Conservation (phyloP, 2,113 vertebrate species). For the Axis porcinus region DNA sequence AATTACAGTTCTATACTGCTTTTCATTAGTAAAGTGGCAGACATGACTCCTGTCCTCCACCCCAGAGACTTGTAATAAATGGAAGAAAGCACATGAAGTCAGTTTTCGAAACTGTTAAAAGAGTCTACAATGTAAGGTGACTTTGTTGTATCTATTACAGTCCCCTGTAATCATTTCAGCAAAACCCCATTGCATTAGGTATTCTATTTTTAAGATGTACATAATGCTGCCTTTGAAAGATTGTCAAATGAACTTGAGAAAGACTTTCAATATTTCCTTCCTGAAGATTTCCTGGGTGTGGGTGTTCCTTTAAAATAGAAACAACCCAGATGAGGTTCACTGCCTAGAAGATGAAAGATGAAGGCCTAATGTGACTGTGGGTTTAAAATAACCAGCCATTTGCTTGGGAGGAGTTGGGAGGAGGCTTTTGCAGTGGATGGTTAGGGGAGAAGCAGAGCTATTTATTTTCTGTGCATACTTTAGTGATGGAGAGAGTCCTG, state of each 20-base stretch:
- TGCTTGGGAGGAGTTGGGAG: not conserved
- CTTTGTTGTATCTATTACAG: not conserved
- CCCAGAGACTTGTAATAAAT: not conserved
- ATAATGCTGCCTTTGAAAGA: slow-evolving; percentile 18
- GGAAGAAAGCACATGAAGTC: not conserved
- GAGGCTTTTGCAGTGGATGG: not conserved
- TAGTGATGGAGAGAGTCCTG: not conserved
- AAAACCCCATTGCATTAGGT: slow-evolving; percentile 6
- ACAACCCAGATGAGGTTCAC: not conserved
- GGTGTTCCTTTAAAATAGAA: slow-evolving; percentile 35
- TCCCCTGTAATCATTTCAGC: not conserved
- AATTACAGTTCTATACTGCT: not conserved
- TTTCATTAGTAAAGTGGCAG: not conserved
- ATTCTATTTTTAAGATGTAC: slow-evolving; percentile 43
- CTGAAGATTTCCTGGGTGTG: not conserved
- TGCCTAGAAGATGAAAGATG: not conserved
- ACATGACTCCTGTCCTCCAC: not conserved
- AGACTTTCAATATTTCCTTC: slow-evolving; percentile 20
- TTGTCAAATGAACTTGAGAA: slow-evolving; percentile 18
- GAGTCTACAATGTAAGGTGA: slow-evolving; percentile 1
- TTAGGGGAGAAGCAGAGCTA: not conserved
- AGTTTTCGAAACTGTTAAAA: not conserved
- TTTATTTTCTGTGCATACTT: not conserved
- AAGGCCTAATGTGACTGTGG: not conserved
- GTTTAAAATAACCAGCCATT: not conserved